Evolutionary conservation across 2,888 invertebrate genomes (phyloP).

Genomic region (Sthenelais limicola): DNA sequence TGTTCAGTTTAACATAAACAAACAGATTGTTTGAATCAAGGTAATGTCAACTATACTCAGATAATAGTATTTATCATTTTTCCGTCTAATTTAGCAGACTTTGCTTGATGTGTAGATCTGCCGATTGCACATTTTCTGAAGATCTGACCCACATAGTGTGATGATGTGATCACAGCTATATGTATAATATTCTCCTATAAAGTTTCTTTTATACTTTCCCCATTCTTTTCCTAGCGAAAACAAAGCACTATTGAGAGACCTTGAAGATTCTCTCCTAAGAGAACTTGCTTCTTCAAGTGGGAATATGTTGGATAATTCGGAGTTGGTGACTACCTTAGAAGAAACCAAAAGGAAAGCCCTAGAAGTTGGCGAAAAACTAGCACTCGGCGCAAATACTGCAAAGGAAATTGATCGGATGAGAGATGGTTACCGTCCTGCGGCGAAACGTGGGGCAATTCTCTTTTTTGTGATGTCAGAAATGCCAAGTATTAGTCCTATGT

Average conservation of each 20-base stretch:
- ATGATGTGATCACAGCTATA: too few relatives aligned
- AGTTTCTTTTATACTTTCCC: too few relatives aligned
- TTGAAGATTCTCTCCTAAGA: constrained; percentile 88
- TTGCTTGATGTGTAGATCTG: too few relatives aligned
- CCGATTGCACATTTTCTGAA: too few relatives aligned
- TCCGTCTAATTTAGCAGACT: too few relatives aligned
- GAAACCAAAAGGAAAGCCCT: constrained; percentile 89
- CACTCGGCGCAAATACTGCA: constrained; percentile 82
- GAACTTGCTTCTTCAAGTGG: constrained; percentile 90
- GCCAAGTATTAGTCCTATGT: constrained; percentile 91
- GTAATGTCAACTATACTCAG: too few relatives aligned
- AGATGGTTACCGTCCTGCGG: constrained; percentile 88
- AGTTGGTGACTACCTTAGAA: constrained; percentile 87
- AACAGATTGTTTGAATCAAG: too few relatives aligned
- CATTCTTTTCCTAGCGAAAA: too few relatives aligned
- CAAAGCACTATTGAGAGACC: constrained; percentile 84
- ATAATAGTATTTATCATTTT: too few relatives aligned
- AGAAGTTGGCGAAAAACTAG: constrained; percentile 85
- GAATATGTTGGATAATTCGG: constrained; percentile 93
- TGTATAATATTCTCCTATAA: too few relatives aligned
- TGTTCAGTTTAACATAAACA: too few relatives aligned
- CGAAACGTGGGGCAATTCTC: constrained; percentile 88
- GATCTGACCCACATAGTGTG: too few relatives aligned
- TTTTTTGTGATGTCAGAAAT: constrained; percentile 93
- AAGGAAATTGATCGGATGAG: constrained; percentile 86